Evolutionary conservation across 1,140 invertebrate genomes (phyloP), one percentile per base, ranked within the genome.

Genomic region (Hyles euphorbiae): DNA sequence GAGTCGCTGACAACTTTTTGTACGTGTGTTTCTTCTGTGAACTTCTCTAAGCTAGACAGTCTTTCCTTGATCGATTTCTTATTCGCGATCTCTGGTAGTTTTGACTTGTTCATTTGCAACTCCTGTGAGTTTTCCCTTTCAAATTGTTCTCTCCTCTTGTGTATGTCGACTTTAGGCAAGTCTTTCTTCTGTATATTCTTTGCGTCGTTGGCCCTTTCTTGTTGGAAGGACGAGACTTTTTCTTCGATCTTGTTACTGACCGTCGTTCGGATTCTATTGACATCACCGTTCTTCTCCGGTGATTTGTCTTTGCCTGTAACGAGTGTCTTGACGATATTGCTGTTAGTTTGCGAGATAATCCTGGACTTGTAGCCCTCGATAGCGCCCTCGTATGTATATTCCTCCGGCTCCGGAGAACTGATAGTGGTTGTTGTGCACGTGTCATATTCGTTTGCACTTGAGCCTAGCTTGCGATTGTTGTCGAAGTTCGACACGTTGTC

Each of bases 331-430:
- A 88, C 68, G 48, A 85, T 80, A 63, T 72, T 84, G 65, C 84
- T 83, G 72, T 89, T 87, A 56, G 86, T 89, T 68, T 87, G 82
- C 61, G 78, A 89, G 55, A 89, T 90, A 53, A 94, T 94, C 72
- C 92, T 92, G 60, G 92, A 94, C 58, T 95, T 94, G 76, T 96
- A 96, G 61, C 94, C 93, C 70, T 95, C 94, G 63, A 96, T 96
- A 60, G 95, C 95, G 64, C 94, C 93, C 80, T 96, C 95, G 78
- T 96, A 96, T 1, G 95, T 96, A 81, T 96, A 96, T 75, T 96
- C 95, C 63, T 94, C 93, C 3, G 91, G 90, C 68, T 92, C 91
- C 2, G 91, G 90, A 11, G 92, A 92, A 70, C 91, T 92, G 54
- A 90, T 89, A 2, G 91, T 92, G 51, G 90, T 91, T 33, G 91